Base-by-base conservation (phyloP, 2,888 invertebrate genomes). In the Uropetala carovei region DNA sequence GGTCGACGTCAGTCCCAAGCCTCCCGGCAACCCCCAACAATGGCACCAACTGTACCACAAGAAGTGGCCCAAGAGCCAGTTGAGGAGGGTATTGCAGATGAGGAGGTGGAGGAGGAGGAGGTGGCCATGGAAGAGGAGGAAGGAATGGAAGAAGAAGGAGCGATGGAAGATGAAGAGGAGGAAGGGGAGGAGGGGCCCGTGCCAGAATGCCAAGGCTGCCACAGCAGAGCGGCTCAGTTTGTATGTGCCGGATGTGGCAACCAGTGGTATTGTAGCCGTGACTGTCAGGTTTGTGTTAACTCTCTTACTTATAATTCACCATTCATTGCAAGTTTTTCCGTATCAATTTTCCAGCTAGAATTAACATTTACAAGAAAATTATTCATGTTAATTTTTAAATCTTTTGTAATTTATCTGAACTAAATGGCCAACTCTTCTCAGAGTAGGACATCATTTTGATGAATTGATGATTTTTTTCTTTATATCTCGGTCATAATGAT, bases 221-320 rank as follows among this genome's bases (percentile, higher is more conserved):
- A 97, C 93, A 96, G 97, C 93, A 96, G 97, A 93, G 96, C 97
- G 94, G 98, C 98, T 93, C 98, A 97, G 95, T 98, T 98, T 94
- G 98, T 98, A 83, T 98, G 98, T 95, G 98, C 98, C 84, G 98
- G 98, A 91, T 98, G 98, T 95, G 98, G 97, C 93, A 98, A 98
- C 95, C 98, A 98, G 95, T 99, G 98, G 98, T 99, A 99, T 95
- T 99, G 99, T 96, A 98, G 98, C 94, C 96, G 98, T 92, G 97
- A 98, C 93, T 99, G 99, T 95, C 99, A 99, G 97, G 98, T 98
- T 95, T 94, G 94, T 93, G 22, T 75, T 68, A 57, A 60, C 7
- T 60, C 1, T 60, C 60, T 0, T 60, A 0, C 13, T 60, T 1
- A 2, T 60, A 16, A 5, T 60, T 60, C 7, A 43, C 3, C 43